phyloP scores from a whole-genome alignment of 1,140 invertebrate genomes.

The Trachymyrmex septentrionalis region DNA sequence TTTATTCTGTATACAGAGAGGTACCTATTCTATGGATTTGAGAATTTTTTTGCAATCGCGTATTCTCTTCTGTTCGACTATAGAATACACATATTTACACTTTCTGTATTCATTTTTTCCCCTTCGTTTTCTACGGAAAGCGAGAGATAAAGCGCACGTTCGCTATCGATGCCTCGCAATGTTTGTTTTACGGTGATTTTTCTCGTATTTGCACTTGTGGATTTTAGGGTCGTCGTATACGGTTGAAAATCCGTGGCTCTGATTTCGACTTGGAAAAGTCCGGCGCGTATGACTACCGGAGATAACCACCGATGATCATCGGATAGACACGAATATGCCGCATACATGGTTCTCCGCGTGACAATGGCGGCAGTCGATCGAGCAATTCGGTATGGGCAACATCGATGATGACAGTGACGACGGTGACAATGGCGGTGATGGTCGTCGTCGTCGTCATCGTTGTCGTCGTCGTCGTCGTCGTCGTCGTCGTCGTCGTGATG shows the following conservation, averaged over 20 bases:
- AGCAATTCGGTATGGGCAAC: constrained; percentile 56
- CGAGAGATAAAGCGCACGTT: constrained; percentile 31
- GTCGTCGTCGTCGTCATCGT: constrained; percentile 46
- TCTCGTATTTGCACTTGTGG: constrained; percentile 56
- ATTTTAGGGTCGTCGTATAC: constrained; percentile 21
- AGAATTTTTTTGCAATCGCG: background rate
- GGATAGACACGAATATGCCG: constrained; percentile 15
- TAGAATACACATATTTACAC: constrained; percentile 40
- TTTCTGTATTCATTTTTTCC: constrained; percentile 31
- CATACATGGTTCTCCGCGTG: background rate
- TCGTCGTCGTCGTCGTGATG: constrained; percentile 34
- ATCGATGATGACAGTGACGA: constrained; percentile 65
- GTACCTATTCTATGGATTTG: background rate
- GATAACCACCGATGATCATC: constrained; percentile 31
- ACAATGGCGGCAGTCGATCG: constrained; percentile 65
- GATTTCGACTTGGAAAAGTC: constrained; percentile 58
- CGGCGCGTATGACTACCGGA: constrained; percentile 23
- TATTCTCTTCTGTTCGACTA: background rate
- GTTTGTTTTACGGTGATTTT: constrained; percentile 46
- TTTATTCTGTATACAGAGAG: background rate
- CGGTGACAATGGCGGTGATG: constrained; percentile 66
- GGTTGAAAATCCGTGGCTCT: constrained; percentile 34
- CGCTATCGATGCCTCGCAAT: constrained; percentile 45
- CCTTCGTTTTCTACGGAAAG: constrained; percentile 6
- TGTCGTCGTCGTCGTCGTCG: constrained; percentile 22